Evolutionary conservation across 1,140 invertebrate species (phyloP).

Genomic region (Aphaenogaster rudis): DNA sequence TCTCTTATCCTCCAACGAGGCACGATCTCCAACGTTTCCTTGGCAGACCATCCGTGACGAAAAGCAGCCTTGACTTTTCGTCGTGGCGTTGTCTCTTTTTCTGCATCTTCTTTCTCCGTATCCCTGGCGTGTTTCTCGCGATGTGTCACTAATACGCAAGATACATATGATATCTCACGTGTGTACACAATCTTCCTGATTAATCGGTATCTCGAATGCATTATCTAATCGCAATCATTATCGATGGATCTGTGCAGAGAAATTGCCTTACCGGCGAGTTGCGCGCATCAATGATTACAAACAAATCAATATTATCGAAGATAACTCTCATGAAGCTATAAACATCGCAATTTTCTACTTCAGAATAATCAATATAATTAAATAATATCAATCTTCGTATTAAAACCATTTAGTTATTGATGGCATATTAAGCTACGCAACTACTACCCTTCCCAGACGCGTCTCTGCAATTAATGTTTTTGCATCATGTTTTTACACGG

Average conservation of each 20-base stretch:
- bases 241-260: not conserved
- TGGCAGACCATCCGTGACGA: not conserved
- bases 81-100: not conserved
- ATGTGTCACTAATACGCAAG: slow-evolving; percentile 3
- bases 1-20: not conserved
- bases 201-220: not conserved
- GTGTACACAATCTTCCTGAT: not conserved
- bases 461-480: not conserved
- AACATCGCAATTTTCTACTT: not conserved
- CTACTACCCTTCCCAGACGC: not conserved
- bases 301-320: not conserved
- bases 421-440: not conserved
- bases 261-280: not conserved
- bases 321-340: not conserved
- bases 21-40: slow-evolving; percentile 19
- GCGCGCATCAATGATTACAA: not conserved
- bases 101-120: not conserved
- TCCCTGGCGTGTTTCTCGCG: not conserved
- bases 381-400: not conserved
- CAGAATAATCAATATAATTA: not conserved
- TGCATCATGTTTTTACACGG: not conserved
- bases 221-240: slow-evolving; percentile 19
- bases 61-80: slow-evolving; percentile 42
- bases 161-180: not conserved
- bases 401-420: not conserved